A percentile compares a stretch with the other conserved stretches of the same genome.
phyloP scores from a whole-genome alignment of 2,113 vertebrate genomes.

The Raphicerus campestris region DNA sequence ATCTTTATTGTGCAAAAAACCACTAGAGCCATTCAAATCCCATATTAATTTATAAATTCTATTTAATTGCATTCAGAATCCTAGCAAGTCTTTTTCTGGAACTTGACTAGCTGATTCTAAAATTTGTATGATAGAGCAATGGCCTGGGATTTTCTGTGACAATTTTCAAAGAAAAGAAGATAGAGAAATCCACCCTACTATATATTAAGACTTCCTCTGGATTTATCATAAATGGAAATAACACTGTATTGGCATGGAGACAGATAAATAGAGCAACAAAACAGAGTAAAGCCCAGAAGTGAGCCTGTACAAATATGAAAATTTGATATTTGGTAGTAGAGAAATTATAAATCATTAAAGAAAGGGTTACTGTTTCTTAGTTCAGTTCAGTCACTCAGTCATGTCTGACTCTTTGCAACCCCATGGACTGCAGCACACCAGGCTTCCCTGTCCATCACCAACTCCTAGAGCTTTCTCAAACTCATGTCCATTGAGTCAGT shows the following conservation, averaged over 20 bases:
- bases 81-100: background rate
- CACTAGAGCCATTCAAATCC: background rate
- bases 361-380: background rate
- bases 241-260: background rate
- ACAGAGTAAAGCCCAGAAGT: background rate
- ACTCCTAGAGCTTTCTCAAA: background rate
- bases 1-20: background rate
- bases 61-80: constrained; percentile 4
- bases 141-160: background rate
- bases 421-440: background rate
- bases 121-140: background rate
- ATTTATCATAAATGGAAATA: background rate
- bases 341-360: background rate
- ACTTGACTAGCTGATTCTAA: background rate
- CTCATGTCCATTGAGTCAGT: background rate
- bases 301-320: background rate
- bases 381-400: background rate
- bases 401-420: background rate
- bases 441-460: background rate
- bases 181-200: background rate
- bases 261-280: background rate
- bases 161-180: background rate
- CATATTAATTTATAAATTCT: constrained; percentile 18
- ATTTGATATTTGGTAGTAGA: background rate
- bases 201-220: background rate